Percentiles rank a stretch among this genome's conserved stretches.
phyloP scores from a whole-genome alignment of 2,797 vertebrate species.

The Furcifer pardalis region DNA sequence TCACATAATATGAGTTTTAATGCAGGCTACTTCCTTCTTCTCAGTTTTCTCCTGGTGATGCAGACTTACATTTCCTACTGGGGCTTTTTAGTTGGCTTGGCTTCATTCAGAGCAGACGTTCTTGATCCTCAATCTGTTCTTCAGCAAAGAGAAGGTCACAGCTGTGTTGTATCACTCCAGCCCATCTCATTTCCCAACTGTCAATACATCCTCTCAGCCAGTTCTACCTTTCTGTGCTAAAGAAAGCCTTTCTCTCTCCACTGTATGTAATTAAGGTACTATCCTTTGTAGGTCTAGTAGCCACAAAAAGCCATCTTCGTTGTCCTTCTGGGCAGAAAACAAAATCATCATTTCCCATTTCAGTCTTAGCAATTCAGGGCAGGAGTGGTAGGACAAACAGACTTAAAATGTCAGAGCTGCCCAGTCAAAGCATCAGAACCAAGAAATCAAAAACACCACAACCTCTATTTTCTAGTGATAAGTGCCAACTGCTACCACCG shows the following conservation, averaged over 20 bases:
- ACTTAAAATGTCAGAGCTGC: not conserved
- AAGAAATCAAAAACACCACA: not conserved
- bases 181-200: constrained; percentile 7
- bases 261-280: not conserved
- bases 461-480: constrained; percentile 34
- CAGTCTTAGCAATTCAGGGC: constrained; percentile 1
- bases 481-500: not conserved
- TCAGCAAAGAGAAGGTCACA: not conserved
- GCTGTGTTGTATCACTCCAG: not conserved
- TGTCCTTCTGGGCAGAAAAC: not conserved
- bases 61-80: not conserved
- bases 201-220: not conserved
- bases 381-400: constrained; percentile 3
- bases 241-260: accelerated
- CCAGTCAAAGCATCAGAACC: not conserved
- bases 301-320: not conserved
- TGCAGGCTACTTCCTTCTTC: not conserved
- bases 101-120: not conserved
- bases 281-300: not conserved
- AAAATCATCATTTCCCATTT: not conserved
- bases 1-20: not conserved
- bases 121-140: not conserved
- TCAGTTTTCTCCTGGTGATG: not conserved
- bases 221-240: not conserved
- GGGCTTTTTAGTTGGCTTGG: not conserved